Evolutionary conservation across 2,888 invertebrate species (phyloP), one percentile per base, ranked within the genome.

Genomic region (Cryptocephalus primarius): DNA sequence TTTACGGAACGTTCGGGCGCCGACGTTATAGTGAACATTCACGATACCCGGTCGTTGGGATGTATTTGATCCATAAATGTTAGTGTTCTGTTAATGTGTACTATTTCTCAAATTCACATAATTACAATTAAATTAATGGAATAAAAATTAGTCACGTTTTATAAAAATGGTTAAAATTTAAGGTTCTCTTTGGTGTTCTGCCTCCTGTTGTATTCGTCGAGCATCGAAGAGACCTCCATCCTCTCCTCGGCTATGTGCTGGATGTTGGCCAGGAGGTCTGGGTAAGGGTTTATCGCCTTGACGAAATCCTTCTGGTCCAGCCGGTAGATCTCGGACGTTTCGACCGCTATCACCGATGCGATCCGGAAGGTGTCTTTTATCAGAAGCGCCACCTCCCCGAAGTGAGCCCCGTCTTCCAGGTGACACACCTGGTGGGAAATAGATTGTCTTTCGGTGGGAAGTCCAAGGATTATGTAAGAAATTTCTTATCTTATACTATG

Each of bases 361-460:
- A 68, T 63, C 43, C 71, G 58, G 36, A 60, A 53, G 22, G 61
- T 60, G 39, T 66, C 64, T 39, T 62, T 63, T 33, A 61, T 62
- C 34, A 75, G 63, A 38, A 76, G 53, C 9, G 71, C 69, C 39
- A 69, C 64, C 60, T 75, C 75, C 1, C 76, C 76, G 55, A 76
- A 75, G 55, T 72, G 67, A 32, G 68, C 75, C 0, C 80, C 80
- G 52, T 80, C 80, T 56, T 77, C 72, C 34, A 79, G 61, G 56
- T 75, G 75, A 51, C 72, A 72, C 46, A 75, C 63, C 73, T 74
- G 44, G 12, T n/a, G n/a, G 60, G 57, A 43, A 36, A 34, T 2
- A 11, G 22, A 9, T 14, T 39, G 8, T 8, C n/a, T 8, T 39
- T 14, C 39, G 22, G 22, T 22, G 22, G 22, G 22, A 22, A 22